Evolutionary conservation across 2,113 vertebrate genomes (phyloP), one percentile per base, ranked within the genome.

Genomic region (Rhynchomys soricoides): DNA sequence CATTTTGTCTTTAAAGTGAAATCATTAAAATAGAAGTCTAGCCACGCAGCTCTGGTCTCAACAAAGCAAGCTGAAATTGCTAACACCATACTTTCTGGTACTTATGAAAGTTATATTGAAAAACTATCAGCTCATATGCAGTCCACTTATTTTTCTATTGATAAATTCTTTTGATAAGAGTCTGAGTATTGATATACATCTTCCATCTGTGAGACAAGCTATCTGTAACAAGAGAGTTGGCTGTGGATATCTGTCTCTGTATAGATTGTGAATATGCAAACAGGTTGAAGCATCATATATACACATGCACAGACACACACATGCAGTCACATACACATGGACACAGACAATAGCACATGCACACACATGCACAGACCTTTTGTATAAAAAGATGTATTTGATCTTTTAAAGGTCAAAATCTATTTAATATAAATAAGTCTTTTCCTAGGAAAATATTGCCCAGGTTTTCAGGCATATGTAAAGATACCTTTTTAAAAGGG

Each of bases 151-250:
- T 79, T 57, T 96, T 70, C 50, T 90, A 40, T 68, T 86, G 86
- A 89, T 89, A 74, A 26, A 37, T 89, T 94, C 75, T 88, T 92
- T 82, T 74, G 88, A 82, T 96, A 94, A 95, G 52, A 81, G 71
- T 59, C 37, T 92, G 52, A 95, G 88, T 95, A 3, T 52, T 11
- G 68, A 82, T 82, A 71, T 92, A 6, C 62, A 43, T 87, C 92
- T 64, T 97, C 95, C 87, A 92, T 87, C 68, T 95, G 2, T 94
- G 70, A 73, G 79, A 57, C 85, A 95, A 85, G 26, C 50, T 97
- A 24, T 90, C 68, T 91, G 13, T 92, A 88, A 70, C 59, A 89
- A 82, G 71, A 86, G 66, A 78, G 40, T 88, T 96, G 93, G 59
- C 74, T 55, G 40, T 62, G 1, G 90, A 78, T 3, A 57, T 92